These are phyloP conservation scores for Phytoseiulus persimilis DNA, from an alignment of 2,888 invertebrate genomes.

Conservation along the genomic window DNA sequence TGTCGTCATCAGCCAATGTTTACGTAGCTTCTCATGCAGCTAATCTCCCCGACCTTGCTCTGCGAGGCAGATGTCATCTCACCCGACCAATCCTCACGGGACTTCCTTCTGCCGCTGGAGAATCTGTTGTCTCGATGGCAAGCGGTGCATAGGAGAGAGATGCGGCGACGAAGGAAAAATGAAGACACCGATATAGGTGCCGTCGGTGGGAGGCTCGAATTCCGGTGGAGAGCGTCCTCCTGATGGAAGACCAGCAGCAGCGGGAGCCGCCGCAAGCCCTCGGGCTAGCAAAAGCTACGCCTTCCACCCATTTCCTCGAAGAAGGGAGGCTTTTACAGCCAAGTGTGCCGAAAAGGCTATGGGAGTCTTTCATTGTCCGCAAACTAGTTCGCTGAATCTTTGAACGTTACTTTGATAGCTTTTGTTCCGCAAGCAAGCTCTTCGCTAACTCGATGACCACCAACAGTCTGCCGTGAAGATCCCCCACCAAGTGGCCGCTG, in stretches of 20 bases:
- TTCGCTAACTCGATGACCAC: neutral
- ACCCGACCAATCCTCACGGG: neutral
- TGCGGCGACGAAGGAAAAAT: neutral
- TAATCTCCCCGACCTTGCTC: neutral
- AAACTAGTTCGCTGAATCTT: neutral
- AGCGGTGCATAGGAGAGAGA: neutral
- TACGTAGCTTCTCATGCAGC: neutral
- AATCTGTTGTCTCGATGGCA: neutral
- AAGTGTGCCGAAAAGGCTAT: neutral
- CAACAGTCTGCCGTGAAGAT: neutral
- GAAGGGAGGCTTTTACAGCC: neutral
- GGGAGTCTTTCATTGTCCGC: neutral
- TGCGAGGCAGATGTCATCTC: neutral
- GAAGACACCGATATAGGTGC: neutral
- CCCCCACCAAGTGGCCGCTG: neutral
- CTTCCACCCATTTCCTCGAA: neutral
- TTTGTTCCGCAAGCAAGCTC: neutral
- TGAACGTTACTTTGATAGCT: neutral
- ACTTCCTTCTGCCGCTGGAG: neutral
- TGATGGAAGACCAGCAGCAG: neutral
- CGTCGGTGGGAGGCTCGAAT: neutral
- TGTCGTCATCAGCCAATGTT: neutral
- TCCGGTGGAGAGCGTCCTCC: neutral
- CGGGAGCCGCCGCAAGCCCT: neutral
- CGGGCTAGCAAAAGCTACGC: neutral